phyloP scores from a whole-genome alignment of 23 tunicate species.

The Styela clava region DNA sequence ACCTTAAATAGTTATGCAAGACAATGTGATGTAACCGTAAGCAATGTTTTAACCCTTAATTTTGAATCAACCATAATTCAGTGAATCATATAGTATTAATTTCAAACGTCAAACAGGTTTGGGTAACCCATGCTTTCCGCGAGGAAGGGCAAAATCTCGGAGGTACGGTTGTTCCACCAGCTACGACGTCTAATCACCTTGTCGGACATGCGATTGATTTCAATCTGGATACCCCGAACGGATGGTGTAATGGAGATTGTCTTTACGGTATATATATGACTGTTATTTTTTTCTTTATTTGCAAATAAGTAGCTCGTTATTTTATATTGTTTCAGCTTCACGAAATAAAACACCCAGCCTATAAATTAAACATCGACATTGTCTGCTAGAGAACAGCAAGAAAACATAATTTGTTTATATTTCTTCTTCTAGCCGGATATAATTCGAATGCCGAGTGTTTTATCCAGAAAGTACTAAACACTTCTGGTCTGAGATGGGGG shows the following conservation, averaged over 20 bases:
- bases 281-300: not conserved
- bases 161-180: slow-evolving; percentile 81
- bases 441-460: slow-evolving; percentile 76
- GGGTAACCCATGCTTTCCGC: slow-evolving; percentile 88
- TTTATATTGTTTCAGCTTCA: not conserved
- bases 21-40: slow-evolving; percentile 58
- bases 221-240: slow-evolving; percentile 73
- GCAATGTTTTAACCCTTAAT: not conserved
- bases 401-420: not conserved
- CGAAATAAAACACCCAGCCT: not conserved
- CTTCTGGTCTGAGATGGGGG: slow-evolving; percentile 64
- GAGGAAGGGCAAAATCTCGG: slow-evolving; percentile 72
- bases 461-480: slow-evolving; percentile 43
- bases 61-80: not conserved
- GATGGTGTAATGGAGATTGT: slow-evolving; percentile 98
- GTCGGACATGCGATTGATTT: slow-evolving; percentile 96
- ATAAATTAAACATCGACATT: not conserved
- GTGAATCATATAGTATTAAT: no score
- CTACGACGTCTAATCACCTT: slow-evolving; percentile 82
- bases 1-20: slow-evolving; percentile 48
- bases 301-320: not conserved
- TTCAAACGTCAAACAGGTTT: no score
- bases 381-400: not conserved
- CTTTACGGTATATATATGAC: slow-evolving; percentile 40
- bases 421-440: slow-evolving; percentile 51